Conservation (phyloP, 2,888 invertebrate species). For the Drosophila falleni region DNA sequence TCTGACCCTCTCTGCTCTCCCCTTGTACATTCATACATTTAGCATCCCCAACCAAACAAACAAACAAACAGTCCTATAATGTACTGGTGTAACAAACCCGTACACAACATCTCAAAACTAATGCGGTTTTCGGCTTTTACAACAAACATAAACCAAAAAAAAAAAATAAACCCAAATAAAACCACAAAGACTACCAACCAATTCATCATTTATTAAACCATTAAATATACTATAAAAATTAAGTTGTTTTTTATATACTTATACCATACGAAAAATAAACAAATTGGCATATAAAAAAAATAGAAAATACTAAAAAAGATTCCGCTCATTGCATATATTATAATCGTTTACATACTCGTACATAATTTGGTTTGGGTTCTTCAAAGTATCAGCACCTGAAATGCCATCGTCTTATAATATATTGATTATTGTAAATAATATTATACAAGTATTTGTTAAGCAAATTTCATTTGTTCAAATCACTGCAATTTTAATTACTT, state of each 20-base stretch:
- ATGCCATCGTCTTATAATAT: constrained; percentile 21
- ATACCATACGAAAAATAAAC: constrained; percentile 3
- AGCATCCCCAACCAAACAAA: constrained; percentile 40
- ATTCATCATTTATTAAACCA: constrained; percentile 51
- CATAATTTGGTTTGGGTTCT: constrained; percentile 77
- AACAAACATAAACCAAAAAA: constrained; percentile 16
- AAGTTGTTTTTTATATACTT: constrained; percentile 10
- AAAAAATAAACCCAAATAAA: constrained; percentile 22
- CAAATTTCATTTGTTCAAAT: constrained; percentile 36
- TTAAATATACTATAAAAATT: constrained; percentile 42
- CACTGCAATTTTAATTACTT: constrained; percentile 12
- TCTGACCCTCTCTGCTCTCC: constrained; percentile 44
- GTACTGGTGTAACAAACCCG: constrained; percentile 7
- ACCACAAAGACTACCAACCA: constrained; percentile 34
- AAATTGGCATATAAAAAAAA: constrained; percentile 33
- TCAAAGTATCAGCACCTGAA: constrained; percentile 52
- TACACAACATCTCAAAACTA: constrained; percentile 55
- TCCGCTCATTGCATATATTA: constrained; percentile 46
- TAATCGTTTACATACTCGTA: constrained; percentile 47
- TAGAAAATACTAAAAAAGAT: constrained; percentile 20
- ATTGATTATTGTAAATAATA: constrained; percentile 56
- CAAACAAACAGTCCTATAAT: constrained; percentile 18
- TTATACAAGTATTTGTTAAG: constrained; percentile 40
- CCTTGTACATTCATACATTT: constrained; percentile 62
- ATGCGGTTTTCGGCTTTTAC: constrained; percentile 68